Evolutionary conservation across 2,888 invertebrate genomes (phyloP).

Genomic region (Desoria tigrina): DNA sequence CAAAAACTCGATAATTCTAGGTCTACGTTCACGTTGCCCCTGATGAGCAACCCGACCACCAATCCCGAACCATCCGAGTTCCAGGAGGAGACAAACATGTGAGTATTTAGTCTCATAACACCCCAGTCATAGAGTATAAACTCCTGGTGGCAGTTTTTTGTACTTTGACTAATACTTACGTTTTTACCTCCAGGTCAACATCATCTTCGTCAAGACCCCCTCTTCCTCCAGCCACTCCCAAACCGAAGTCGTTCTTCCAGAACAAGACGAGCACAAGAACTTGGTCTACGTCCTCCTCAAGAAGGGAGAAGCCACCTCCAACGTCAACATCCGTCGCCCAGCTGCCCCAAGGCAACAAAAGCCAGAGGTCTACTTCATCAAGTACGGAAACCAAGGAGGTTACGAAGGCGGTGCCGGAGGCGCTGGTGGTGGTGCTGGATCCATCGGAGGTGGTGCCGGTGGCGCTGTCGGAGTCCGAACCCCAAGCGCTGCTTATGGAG

Average conservation of each 20-base stretch:
- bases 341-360: slow-evolving; percentile 80
- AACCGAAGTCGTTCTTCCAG: slow-evolving; percentile 67
- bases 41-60: slow-evolving; percentile 38
- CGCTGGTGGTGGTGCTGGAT: neutral
- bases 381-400: slow-evolving; percentile 1
- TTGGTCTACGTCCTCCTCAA: slow-evolving; percentile 84
- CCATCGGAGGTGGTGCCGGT: neutral
- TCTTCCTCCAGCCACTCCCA: slow-evolving; percentile 55
- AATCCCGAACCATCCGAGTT: slow-evolving; percentile 32
- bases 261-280: slow-evolving; percentile 78
- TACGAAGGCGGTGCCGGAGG: neutral
- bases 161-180: too few relatives aligned
- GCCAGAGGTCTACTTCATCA: slow-evolving; percentile 84
- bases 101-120: too few relatives aligned
- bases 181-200: slow-evolving; percentile 60
- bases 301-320: slow-evolving; percentile 80
- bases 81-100: slow-evolving; percentile 54
- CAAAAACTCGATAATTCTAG: too few relatives aligned
- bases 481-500: too few relatives aligned
- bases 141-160: too few relatives aligned
- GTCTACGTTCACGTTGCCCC: slow-evolving; percentile 37
- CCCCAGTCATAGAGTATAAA: too few relatives aligned
- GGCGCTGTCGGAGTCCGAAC: too few relatives aligned
- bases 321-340: slow-evolving; percentile 73
- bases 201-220: slow-evolving; percentile 74